Percentiles rank a stretch among this genome's conserved stretches.
These are phyloP conservation scores for Pterocles orientalis DNA, from an alignment of 2,113 vertebrate genomes.

Conservation along the genomic window DNA sequence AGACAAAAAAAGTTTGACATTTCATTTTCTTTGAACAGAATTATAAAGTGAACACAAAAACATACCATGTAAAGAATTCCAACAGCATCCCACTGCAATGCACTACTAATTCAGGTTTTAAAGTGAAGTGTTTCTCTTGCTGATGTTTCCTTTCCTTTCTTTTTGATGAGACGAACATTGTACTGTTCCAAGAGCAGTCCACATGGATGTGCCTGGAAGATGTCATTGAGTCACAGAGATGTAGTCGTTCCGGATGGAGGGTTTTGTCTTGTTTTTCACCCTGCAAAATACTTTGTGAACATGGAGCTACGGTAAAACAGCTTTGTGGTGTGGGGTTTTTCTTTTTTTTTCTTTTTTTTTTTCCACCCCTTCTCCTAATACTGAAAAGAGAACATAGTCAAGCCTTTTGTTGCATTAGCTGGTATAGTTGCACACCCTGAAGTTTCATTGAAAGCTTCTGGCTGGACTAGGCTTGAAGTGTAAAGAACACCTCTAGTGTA, in stretches of 20 bases:
- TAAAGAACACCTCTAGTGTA: neutral
- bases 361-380: rapidly evolving
- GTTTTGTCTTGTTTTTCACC: neutral
- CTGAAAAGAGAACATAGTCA: neutral
- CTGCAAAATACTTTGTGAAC: neutral
- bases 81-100: neutral
- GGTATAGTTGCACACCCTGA: neutral
- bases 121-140: neutral
- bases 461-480: neutral
- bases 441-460: neutral
- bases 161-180: neutral
- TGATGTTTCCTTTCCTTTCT: neutral
- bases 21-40: constrained; percentile 3
- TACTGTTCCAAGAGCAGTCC: neutral
- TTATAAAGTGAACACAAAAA: neutral
- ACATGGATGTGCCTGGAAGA: neutral
- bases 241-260: neutral
- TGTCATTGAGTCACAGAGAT: rapidly evolving
- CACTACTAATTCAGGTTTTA: neutral
- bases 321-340: neutral
- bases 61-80: neutral
- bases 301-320: neutral
- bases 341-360: neutral
- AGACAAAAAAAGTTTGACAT: neutral
- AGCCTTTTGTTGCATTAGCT: neutral